Conservation (phyloP, 1,140 invertebrate species). For the Papilio helenus region DNA sequence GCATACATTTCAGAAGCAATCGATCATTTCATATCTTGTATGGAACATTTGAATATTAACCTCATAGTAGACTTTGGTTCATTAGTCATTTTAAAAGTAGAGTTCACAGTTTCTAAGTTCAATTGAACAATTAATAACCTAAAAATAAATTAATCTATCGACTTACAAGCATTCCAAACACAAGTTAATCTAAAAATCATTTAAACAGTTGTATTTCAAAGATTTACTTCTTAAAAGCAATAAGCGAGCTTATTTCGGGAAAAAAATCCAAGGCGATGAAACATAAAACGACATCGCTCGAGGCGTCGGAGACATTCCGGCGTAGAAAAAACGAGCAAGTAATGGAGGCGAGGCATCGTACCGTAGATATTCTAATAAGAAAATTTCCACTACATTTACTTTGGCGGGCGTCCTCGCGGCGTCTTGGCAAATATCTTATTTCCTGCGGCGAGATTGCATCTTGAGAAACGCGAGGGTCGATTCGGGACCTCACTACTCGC, state of each 20-base stretch:
- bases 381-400: slow-evolving; percentile 83
- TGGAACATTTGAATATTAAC: neutral
- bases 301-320: slow-evolving; percentile 65
- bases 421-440: slow-evolving; percentile 83
- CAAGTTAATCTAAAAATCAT: neutral
- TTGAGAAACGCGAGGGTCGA: slow-evolving; percentile 81
- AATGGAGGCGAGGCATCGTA: slow-evolving; percentile 77
- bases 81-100: neutral
- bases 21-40: neutral
- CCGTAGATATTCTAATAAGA: slow-evolving; percentile 83
- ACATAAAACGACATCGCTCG: slow-evolving; percentile 62
- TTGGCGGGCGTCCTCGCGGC: slow-evolving; percentile 79
- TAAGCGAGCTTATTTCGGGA: slow-evolving; percentile 27
- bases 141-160: neutral
- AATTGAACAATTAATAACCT: neutral
- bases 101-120: neutral
- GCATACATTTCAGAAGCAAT: neutral
- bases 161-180: neutral
- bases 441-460: slow-evolving; percentile 82
- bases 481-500: slow-evolving; percentile 73
- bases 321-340: slow-evolving; percentile 75
- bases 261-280: slow-evolving; percentile 50
- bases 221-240: slow-evolving; percentile 14
- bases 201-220: neutral
- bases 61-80: neutral